phyloP scores from a whole-genome alignment of 64 coral and sea anemone genomes.

The Stichodactyla mertensii region DNA sequence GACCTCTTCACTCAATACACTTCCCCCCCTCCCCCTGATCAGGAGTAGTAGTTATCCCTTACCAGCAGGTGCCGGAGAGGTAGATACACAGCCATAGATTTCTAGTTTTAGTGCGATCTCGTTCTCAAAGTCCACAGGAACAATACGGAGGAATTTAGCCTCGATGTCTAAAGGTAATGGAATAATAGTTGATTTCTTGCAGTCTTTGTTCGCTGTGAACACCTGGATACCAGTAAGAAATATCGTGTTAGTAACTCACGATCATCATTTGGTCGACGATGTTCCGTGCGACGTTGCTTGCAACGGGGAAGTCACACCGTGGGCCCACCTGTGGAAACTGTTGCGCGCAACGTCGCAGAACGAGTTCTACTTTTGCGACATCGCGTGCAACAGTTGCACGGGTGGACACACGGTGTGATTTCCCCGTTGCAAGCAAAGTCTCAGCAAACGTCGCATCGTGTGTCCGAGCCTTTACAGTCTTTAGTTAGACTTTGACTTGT shows the following conservation, averaged over 20 bases:
- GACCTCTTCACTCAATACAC: too few relatives aligned
- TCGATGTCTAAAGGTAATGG: conserved; percentile 7
- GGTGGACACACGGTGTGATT: too few relatives aligned
- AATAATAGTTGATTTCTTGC: neutral
- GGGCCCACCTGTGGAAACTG: too few relatives aligned
- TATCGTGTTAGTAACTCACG: neutral
- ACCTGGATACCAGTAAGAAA: neutral
- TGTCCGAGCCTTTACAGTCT: too few relatives aligned
- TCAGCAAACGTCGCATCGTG: too few relatives aligned
- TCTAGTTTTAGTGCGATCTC: conserved; percentile 33
- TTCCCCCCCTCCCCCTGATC: neutral
- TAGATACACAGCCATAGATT: conserved; percentile 18
- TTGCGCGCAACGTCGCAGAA: too few relatives aligned
- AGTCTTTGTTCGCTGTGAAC: conserved; percentile 26
- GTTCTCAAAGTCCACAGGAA: conserved; percentile 13
- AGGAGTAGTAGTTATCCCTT: neutral
- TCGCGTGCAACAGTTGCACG: too few relatives aligned
- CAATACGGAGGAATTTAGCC: conserved; percentile 37
- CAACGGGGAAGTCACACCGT: too few relatives aligned
- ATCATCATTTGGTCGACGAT: neutral
- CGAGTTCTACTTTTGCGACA: too few relatives aligned
- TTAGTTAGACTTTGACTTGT: neutral
- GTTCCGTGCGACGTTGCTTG: too few relatives aligned
- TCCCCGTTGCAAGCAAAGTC: too few relatives aligned
- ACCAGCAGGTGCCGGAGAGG: neutral